These are phyloP conservation scores for Menidia beryllina DNA, from an alignment of 2,113 vertebrate species.

Conservation along the genomic window DNA sequence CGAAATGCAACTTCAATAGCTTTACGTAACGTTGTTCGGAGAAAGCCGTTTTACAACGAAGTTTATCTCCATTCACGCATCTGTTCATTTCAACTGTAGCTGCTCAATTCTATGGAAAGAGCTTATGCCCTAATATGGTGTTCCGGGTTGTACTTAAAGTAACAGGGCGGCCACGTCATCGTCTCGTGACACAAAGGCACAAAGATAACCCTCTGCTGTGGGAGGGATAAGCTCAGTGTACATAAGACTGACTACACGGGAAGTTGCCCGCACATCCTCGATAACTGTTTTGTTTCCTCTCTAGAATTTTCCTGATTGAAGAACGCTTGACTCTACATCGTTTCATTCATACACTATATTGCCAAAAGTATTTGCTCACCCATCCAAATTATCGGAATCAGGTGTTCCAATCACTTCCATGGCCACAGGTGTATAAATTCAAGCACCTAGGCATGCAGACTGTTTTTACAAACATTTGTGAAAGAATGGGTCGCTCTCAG, in stretches of 20 bases:
- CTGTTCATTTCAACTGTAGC: not conserved
- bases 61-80: rapidly evolving
- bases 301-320: slow-evolving; percentile 31
- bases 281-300: slow-evolving; percentile 12
- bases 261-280: not conserved
- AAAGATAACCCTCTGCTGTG: slow-evolving; percentile 33
- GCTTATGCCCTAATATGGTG: slow-evolving; percentile 25
- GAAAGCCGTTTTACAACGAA: not conserved
- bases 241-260: not conserved
- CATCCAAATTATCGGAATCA: too few relatives aligned
- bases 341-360: too few relatives aligned
- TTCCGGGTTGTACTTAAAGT: slow-evolving; percentile 14
- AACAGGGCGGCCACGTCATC: not conserved
- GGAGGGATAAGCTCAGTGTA: slow-evolving; percentile 18
- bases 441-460: too few relatives aligned
- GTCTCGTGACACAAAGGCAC: slow-evolving; percentile 25
- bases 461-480: too few relatives aligned
- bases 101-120: not conserved
- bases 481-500: too few relatives aligned
- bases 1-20: too few relatives aligned
- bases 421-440: too few relatives aligned
- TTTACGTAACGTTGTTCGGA: too few relatives aligned
- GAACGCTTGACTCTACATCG: slow-evolving; percentile 6
- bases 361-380: too few relatives aligned
- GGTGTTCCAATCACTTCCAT: too few relatives aligned